Conservation (phyloP, 2,113 vertebrate genomes). For the Chiloscyllium plagiosum region DNA sequence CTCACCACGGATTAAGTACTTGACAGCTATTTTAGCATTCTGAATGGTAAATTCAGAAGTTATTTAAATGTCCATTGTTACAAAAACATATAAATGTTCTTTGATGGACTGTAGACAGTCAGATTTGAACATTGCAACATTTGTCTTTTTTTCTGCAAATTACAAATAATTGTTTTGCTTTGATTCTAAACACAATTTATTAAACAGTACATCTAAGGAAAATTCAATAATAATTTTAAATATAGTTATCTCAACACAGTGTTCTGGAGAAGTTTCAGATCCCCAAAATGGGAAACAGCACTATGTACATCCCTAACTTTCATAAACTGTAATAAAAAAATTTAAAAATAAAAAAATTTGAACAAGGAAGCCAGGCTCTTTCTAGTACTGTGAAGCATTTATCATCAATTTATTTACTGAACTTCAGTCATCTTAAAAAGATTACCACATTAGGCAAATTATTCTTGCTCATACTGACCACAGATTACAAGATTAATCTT, state of each 20-base stretch:
- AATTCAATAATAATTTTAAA: conserved; percentile 7
- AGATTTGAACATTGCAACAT: not conserved
- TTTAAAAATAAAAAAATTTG: not conserved
- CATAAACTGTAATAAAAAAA: not conserved
- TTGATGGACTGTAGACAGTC: not conserved
- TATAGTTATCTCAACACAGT: not conserved
- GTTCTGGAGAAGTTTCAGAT: not conserved
- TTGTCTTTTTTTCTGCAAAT: not conserved
- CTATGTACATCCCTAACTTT: not conserved
- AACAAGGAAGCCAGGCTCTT: no score
- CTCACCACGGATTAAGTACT: not conserved
- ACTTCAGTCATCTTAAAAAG: not conserved
- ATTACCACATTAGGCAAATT: conserved; percentile 10
- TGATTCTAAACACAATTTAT: not conserved
- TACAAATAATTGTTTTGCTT: not conserved
- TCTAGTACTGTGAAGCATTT: not conserved
- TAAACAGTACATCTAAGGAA: not conserved
- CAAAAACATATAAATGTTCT: not conserved
- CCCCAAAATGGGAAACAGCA: not conserved
- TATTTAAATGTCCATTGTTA: not conserved
- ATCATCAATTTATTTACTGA: not conserved
- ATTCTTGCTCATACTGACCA: not conserved
- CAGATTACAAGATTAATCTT: not conserved
- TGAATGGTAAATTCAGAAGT: not conserved
- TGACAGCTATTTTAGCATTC: not conserved